Evolutionary conservation across 1,140 invertebrate species (phyloP).

Genomic region (Chrysopa pallens): DNA sequence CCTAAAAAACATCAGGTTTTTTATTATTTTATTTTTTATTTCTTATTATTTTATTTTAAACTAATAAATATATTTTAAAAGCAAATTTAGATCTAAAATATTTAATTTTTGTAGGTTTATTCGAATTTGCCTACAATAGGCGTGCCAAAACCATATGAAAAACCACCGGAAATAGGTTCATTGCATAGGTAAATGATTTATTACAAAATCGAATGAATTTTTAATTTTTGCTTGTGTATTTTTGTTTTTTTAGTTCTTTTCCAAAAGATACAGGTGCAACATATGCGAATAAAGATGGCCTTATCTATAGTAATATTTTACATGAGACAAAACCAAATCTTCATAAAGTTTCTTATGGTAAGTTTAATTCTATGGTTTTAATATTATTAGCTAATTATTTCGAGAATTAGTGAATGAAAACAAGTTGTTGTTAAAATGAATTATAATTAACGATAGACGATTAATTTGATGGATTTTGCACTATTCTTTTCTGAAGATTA

Average conservation of each 20-base stretch:
- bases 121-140: conserved; percentile 19
- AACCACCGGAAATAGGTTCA: no score
- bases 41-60: conserved; percentile 2
- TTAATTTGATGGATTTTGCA: no score
- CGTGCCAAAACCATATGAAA: background rate
- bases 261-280: background rate
- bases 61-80: background rate
- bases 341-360: conserved; percentile 8
- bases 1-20: conserved; percentile 55
- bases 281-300: conserved; percentile 24
- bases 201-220: no score
- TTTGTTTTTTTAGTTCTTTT: no score
- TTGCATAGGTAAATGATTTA: no score
- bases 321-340: conserved; percentile 9
- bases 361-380: conserved; percentile 11
- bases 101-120: background rate
- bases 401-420: no score
- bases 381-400: conserved; percentile 8
- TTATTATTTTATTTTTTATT: conserved; percentile 19
- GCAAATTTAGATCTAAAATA: background rate
- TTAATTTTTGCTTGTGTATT: no score
- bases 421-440: no score
- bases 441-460: no score
- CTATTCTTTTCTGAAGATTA: no score
- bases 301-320: conserved; percentile 32